These are phyloP conservation scores for Apis dorsata DNA, from an alignment of 1,140 invertebrate genomes.

Conservation along the genomic window DNA sequence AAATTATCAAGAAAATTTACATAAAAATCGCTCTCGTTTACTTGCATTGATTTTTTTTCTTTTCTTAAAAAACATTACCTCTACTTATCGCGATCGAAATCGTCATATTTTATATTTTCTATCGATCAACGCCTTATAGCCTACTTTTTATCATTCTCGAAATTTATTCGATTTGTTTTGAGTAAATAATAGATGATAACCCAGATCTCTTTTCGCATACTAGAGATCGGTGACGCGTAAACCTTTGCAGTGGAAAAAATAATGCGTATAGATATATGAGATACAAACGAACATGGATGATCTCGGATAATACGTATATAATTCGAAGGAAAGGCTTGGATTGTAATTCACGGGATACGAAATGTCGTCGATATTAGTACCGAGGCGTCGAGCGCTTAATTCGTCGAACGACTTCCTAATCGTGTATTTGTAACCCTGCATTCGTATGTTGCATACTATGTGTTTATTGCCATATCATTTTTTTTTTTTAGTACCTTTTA, in stretches of 20 bases:
- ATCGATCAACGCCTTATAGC: conserved; percentile 14
- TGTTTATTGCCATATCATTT: neutral
- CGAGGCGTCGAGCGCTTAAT: conserved; percentile 30
- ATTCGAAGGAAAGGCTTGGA: conserved; percentile 14
- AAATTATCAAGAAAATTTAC: conserved; percentile 45
- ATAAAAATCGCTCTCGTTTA: conserved; percentile 38
- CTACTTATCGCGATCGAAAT: conserved; percentile 18
- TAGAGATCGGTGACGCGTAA: conserved; percentile 1
- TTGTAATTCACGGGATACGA: neutral
- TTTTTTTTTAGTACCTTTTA: neutral
- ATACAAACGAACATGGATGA: neutral
- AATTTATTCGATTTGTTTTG: neutral
- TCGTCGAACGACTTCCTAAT: neutral
- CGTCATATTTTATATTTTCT: neutral
- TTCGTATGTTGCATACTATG: neutral
- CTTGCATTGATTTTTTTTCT: conserved; percentile 2
- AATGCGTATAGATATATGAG: neutral
- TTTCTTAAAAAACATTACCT: conserved; percentile 26
- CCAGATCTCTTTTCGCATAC: neutral
- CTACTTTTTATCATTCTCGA: conserved; percentile 4
- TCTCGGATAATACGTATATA: neutral
- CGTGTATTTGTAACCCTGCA: neutral
- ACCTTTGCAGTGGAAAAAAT: neutral
- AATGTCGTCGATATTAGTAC: conserved; percentile 33
- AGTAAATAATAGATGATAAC: neutral